Base-by-base conservation (phyloP, 2,888 invertebrate genomes). In the Drosophila fungiperda region DNA sequence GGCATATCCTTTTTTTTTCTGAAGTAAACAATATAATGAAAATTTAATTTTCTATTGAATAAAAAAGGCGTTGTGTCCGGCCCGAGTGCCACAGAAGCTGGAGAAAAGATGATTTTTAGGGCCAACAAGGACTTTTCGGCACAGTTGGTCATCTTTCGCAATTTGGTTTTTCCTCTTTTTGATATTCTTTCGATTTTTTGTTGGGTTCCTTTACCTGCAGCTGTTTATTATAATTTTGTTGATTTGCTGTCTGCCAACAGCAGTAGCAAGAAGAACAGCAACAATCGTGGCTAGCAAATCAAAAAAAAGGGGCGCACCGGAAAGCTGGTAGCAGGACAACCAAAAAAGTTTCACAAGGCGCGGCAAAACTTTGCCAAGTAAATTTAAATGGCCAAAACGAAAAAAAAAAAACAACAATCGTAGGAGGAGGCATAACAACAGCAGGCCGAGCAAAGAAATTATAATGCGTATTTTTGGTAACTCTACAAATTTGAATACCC, bases 141-240 rank as follows among this genome's bases (percentile, higher is more conserved):
- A 65, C 81, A 78, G 81, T 78, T 78, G 78, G 78, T 81, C 81
- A 78, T 65, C 52, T 75, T 79, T 78, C 73, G 54, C 68, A 67
- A 68, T 76, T 81, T 78, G 68, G 17, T 74, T 69, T 63, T 38
- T 42, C 50, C 53, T 57, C 53, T 57, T 60, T 70, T 62, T 68
- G 60, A 60, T 52, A 42, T 17, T 52, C 45, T 33, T 62, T 54
- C 8, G 42, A 38, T 52, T 54, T 17, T 57, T 62, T 40, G 42
- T 74, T 58, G 74, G 68, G 75, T 61, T 68, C 71, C 76, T 81
- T 89, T 89, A 87, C 87, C 90, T 87, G 87, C 87, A 87, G 87
- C 87, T 87, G 87, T 87, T 87, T 87, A 87, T 90, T 87, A 87
- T 87, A 87, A 87, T 89, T 90, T 90, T 88, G 90, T 81, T 87